phyloP scores from a whole-genome alignment of 2,888 invertebrate genomes.

The Nomada lathburiana region DNA sequence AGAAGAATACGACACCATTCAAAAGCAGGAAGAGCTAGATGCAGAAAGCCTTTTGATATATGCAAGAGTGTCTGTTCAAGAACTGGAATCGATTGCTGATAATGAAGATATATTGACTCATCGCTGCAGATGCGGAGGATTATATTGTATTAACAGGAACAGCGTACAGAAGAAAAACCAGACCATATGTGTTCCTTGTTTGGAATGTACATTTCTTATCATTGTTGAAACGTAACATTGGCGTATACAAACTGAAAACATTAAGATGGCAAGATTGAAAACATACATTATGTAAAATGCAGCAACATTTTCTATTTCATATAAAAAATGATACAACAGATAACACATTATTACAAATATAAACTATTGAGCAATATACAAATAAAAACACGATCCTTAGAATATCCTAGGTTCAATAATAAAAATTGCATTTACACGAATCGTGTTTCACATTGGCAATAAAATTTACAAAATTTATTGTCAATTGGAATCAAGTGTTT shows the following conservation, averaged over 20 bases:
- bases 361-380: conserved; percentile 85
- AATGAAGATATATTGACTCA: conserved; percentile 85
- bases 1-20: conserved; percentile 88
- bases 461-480: conserved; percentile 30
- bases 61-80: conserved; percentile 85
- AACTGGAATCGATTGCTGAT: conserved; percentile 84
- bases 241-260: background rate
- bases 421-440: conserved; percentile 77
- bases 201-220: conserved; percentile 91
- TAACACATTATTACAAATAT: conserved; percentile 84
- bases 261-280: background rate
- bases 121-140: conserved; percentile 90
- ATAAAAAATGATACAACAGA: conserved; percentile 84
- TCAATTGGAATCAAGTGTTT: conserved; percentile 11
- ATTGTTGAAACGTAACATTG: conserved; percentile 82
- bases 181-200: conserved; percentile 85
- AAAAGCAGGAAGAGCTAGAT: conserved; percentile 87
- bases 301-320: conserved; percentile 84
- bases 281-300: conserved; percentile 76
- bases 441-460: conserved; percentile 41
- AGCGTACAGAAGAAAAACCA: conserved; percentile 79
- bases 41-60: conserved; percentile 86
- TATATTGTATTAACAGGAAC: conserved; percentile 85
- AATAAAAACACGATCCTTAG: conserved; percentile 82
- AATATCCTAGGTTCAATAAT: conserved; percentile 81